Evolutionary conservation across 2,888 invertebrate species (phyloP).

Genomic region (Noctua janthe): DNA sequence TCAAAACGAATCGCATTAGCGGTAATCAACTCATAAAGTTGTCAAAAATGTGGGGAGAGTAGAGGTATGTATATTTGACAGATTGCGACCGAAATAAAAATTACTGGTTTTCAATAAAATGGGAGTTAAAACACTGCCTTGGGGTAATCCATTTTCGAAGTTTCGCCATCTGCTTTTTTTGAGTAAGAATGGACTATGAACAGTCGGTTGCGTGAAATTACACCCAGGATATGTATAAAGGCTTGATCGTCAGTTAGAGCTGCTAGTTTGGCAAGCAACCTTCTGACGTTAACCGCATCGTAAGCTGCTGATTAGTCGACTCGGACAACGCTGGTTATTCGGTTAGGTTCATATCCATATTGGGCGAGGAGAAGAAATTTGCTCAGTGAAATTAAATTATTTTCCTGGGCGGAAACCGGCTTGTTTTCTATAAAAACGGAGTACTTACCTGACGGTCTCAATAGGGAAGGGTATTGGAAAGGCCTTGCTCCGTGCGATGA

Average conservation of each 20-base stretch:
- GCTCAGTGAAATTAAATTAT: not conserved
- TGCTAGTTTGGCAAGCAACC: not conserved
- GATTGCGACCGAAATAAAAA: not conserved
- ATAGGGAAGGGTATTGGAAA: slow-evolving; percentile 83
- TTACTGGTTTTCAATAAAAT: not conserved
- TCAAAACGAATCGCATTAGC: not conserved
- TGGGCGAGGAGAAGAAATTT: not conserved
- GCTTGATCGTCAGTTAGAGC: not conserved
- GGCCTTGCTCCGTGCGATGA: slow-evolving; percentile 78
- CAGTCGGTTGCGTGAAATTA: too few relatives aligned
- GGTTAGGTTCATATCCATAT: not conserved
- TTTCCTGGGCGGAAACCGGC: not conserved
- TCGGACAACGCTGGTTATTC: not conserved
- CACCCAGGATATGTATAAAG: not conserved
- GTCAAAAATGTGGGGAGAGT: not conserved
- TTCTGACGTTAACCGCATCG: not conserved
- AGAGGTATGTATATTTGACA: too few relatives aligned
- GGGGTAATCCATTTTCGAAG: not conserved
- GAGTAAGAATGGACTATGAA: not conserved
- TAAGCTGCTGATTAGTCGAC: not conserved
- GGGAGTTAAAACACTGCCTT: not conserved
- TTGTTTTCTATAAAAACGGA: not conserved
- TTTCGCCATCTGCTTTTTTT: not conserved
- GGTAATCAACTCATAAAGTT: not conserved
- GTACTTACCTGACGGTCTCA: slow-evolving; percentile 77